Evolutionary conservation across 2,888 invertebrate species (phyloP).

Genomic region (Drosophila koepferae): DNA sequence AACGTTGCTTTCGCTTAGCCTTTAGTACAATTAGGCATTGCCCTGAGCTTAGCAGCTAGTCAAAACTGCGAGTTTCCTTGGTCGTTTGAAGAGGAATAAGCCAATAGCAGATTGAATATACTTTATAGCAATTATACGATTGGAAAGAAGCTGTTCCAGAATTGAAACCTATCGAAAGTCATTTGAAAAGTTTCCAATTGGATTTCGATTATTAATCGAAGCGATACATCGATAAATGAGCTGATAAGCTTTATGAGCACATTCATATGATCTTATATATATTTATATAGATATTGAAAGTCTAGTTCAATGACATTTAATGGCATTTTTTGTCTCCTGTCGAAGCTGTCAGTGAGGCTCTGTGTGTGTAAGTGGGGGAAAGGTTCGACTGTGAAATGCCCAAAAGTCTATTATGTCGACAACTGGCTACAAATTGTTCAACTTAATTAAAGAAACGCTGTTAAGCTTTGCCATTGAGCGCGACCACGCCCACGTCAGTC

Average conservation of each 20-base stretch:
- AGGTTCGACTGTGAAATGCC: conserved; percentile 33
- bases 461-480: conserved; percentile 71
- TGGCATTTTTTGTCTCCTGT: no score
- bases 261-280: background rate
- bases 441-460: conserved; percentile 78
- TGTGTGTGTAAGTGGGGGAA: background rate
- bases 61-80: background rate
- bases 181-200: background rate
- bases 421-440: conserved; percentile 78
- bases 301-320: conserved; percentile 3
- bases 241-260: background rate
- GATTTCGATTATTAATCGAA: background rate
- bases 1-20: background rate
- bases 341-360: conserved; percentile 24
- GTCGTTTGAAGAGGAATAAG: background rate
- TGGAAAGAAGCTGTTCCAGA: no score
- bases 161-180: no score
- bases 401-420: conserved; percentile 58
- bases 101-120: background rate
- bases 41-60: background rate
- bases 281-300: background rate
- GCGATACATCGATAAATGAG: no score
- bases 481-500: conserved; percentile 53
- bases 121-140: background rate
- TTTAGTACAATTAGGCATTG: conserved; percentile 5